phyloP scores from a whole-genome alignment of 2,888 invertebrate species.

The Eurois occulta region DNA sequence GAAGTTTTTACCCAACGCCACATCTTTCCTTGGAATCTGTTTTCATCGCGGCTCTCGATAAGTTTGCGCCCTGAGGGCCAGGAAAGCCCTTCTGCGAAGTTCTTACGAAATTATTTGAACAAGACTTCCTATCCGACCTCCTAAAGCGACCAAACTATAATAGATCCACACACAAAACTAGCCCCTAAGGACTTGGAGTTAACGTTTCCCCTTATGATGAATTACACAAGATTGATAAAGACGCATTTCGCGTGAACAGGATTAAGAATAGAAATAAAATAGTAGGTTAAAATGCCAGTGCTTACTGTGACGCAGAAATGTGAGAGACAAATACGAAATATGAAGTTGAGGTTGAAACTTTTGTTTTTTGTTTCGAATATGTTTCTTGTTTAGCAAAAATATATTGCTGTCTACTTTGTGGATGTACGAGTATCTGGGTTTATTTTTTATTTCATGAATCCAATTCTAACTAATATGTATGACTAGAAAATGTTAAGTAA shows the following conservation, averaged over 20 bases:
- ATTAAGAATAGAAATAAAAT: conserved; percentile 66
- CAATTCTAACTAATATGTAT: background rate
- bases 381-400: background rate
- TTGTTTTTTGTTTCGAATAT: conserved; percentile 12
- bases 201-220: conserved; percentile 67
- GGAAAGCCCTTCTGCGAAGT: conserved; percentile 84
- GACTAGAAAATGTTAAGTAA: background rate
- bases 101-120: conserved; percentile 88
- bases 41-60: conserved; percentile 78
- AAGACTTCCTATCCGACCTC: conserved; percentile 71
- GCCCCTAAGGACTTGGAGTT: conserved; percentile 69
- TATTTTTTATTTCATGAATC: background rate
- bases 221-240: conserved; percentile 71
- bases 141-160: conserved; percentile 68
- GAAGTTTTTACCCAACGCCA: conserved; percentile 67
- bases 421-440: no score
- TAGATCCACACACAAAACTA: conserved; percentile 73
- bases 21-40: conserved; percentile 68
- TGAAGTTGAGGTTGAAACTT: conserved; percentile 49
- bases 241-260: conserved; percentile 71
- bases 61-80: conserved; percentile 82
- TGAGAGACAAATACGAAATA: conserved; percentile 69
- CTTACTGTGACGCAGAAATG: conserved; percentile 63
- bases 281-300: conserved; percentile 64
- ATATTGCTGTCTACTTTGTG: background rate